A percentile compares a stretch with the other conserved stretches of the same genome.
Conservation (phyloP, 2,888 invertebrate species). For the Busseola fusca region DNA sequence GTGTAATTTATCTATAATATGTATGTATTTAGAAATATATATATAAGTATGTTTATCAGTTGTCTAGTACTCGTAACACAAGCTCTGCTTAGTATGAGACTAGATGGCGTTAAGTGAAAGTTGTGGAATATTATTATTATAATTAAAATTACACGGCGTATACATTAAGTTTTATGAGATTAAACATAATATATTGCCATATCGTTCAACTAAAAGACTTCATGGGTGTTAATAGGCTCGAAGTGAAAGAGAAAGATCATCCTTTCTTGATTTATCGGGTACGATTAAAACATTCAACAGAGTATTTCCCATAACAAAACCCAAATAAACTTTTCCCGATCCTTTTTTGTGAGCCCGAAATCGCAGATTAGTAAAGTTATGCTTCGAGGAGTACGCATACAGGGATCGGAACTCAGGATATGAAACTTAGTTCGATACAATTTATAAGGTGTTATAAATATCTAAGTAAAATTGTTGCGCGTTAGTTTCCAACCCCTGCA, state of each 20-base stretch:
- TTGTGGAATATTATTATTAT: too few species aligned
- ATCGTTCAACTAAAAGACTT: not conserved
- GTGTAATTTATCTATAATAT: too few species aligned
- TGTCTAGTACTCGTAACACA: too few species aligned
- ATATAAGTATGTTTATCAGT: too few species aligned
- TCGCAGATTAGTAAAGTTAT: slow-evolving; percentile 41
- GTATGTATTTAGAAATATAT: too few species aligned
- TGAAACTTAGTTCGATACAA: slow-evolving; percentile 36
- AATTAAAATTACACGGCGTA: too few species aligned
- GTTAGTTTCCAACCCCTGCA: slow-evolving; percentile 44
- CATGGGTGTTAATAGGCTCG: not conserved
- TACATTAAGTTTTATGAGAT: too few species aligned
- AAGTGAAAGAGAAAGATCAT: not conserved
- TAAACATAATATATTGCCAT: not conserved
- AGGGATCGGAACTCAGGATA: slow-evolving; percentile 14
- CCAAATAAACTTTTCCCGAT: slow-evolving; percentile 23
- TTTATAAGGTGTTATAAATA: slow-evolving; percentile 41
- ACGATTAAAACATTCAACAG: slow-evolving; percentile 6
- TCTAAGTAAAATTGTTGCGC: slow-evolving; percentile 22
- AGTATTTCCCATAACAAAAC: slow-evolving; percentile 3
- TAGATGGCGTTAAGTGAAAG: too few species aligned
- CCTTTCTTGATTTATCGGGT: slow-evolving; percentile 1
- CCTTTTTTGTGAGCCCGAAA: slow-evolving; percentile 14
- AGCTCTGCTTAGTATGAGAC: too few species aligned
- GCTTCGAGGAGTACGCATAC: slow-evolving; percentile 9